Conservation (phyloP, 2,113 vertebrate species). For the Microtus richardsoni region DNA sequence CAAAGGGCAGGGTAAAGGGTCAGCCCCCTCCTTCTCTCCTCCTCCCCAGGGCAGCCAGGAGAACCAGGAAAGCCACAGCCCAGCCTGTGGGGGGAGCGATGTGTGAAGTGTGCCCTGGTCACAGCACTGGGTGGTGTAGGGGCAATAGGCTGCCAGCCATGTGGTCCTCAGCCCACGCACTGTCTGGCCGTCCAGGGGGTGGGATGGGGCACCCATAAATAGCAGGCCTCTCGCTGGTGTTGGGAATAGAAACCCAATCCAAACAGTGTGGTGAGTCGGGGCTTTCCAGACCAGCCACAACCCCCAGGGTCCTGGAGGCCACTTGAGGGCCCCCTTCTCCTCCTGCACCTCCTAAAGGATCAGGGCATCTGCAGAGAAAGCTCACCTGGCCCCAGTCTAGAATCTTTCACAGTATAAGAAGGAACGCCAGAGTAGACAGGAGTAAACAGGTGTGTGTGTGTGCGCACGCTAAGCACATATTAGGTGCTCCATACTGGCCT, state of each 20-base stretch:
- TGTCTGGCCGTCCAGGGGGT: conserved; percentile 77
- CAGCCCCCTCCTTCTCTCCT: neutral
- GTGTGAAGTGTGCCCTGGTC: conserved; percentile 73
- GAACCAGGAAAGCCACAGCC: neutral
- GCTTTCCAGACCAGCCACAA: conserved; percentile 76
- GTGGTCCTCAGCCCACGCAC: conserved; percentile 77
- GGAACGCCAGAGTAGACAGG: neutral
- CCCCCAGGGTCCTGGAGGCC: conserved; percentile 30
- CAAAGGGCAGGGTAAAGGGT: neutral
- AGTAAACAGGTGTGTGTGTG: neutral
- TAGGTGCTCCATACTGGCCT: neutral
- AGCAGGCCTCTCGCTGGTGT: conserved; percentile 75
- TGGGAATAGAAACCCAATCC: conserved; percentile 81
- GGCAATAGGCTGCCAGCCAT: conserved; percentile 63
- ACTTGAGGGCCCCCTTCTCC: conserved; percentile 45
- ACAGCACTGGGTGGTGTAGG: neutral
- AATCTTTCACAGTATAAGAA: neutral
- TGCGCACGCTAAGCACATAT: neutral
- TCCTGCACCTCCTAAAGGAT: neutral
- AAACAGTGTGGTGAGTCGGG: conserved; percentile 78
- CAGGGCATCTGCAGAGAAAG: conserved; percentile 45
- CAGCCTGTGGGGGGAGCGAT: neutral
- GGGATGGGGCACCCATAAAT: conserved; percentile 77
- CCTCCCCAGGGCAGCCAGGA: neutral
- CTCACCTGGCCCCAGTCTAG: conserved; percentile 6